These are phyloP conservation scores for Hippocampus comes DNA, from an alignment of 2,113 vertebrate genomes.

Conservation along the genomic window DNA sequence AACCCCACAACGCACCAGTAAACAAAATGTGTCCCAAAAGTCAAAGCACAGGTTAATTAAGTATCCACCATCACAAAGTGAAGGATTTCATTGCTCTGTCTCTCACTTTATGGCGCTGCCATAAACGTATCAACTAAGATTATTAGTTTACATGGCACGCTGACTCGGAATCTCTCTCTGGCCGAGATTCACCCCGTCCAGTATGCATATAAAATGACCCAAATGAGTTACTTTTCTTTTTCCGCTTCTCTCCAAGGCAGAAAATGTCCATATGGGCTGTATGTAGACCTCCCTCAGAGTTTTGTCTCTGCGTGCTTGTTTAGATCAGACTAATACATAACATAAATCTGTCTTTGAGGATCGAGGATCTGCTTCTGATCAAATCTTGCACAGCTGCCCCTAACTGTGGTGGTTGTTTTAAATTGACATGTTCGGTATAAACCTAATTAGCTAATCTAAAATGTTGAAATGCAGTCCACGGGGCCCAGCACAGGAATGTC, in stretches of 20 bases:
- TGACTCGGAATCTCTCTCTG: no score
- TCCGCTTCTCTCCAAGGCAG: not conserved
- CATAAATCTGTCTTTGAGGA: not conserved
- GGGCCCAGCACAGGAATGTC: constrained; percentile 17
- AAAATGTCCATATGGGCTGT: not conserved
- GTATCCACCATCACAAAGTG: not conserved
- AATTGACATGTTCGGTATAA: not conserved
- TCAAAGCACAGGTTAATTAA: not conserved
- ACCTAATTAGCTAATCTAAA: not conserved
- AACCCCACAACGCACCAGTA: no score
- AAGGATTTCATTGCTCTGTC: no score
- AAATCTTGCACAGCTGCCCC: no score
- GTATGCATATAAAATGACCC: no score
- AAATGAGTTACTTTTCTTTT: not conserved
- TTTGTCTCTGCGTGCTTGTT: not conserved
- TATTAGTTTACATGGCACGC: no score
- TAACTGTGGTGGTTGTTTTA: not conserved
- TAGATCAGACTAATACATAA: not conserved
- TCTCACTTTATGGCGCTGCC: no score
- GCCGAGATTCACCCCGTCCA: no score
- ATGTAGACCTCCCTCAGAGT: not conserved
- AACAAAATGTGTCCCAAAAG: not conserved
- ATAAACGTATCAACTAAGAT: no score
- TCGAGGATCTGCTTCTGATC: not conserved
- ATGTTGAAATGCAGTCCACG: constrained; percentile 3